phyloP scores from a whole-genome alignment of 2,888 invertebrate species.

The Orthonevra nobilis region DNA sequence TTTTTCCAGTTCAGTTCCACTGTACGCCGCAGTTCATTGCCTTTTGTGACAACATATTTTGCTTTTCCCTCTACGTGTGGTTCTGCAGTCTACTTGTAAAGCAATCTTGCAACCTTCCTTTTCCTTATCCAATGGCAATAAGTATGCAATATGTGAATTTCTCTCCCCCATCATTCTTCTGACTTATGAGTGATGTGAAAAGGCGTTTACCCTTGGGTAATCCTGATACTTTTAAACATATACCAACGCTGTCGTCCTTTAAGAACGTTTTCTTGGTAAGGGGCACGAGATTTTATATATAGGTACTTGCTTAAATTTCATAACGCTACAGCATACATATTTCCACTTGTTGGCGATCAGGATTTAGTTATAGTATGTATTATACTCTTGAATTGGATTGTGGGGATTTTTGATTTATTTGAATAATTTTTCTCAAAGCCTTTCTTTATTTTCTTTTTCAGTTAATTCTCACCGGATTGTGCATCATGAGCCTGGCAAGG shows the following conservation, averaged over 20 bases:
- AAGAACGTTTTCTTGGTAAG: background rate
- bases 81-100: no score
- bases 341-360: conserved; percentile 47
- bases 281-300: conserved; percentile 31
- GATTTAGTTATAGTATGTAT: conserved; percentile 30
- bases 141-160: conserved; percentile 4
- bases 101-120: conserved; percentile 17
- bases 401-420: conserved; percentile 6
- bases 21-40: conserved; percentile 67
- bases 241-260: conserved; percentile 9
- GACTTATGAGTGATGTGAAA: conserved; percentile 48
- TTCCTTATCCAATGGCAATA: conserved; percentile 21
- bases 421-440: no score
- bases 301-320: background rate
- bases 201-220: conserved; percentile 63
- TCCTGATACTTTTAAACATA: conserved; percentile 18
- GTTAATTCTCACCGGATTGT: conserved; percentile 92
- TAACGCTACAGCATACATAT: no score
- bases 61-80: no score
- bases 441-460: no score
- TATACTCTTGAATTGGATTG: conserved; percentile 17
- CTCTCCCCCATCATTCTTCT: conserved; percentile 15
- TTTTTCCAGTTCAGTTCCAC: no score
- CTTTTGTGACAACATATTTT: conserved; percentile 21
- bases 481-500: conserved; percentile 91